Evolutionary conservation across 2,888 invertebrate species (phyloP), one percentile per base, ranked within the genome.

Genomic region (Sarcophaga subvicina): DNA sequence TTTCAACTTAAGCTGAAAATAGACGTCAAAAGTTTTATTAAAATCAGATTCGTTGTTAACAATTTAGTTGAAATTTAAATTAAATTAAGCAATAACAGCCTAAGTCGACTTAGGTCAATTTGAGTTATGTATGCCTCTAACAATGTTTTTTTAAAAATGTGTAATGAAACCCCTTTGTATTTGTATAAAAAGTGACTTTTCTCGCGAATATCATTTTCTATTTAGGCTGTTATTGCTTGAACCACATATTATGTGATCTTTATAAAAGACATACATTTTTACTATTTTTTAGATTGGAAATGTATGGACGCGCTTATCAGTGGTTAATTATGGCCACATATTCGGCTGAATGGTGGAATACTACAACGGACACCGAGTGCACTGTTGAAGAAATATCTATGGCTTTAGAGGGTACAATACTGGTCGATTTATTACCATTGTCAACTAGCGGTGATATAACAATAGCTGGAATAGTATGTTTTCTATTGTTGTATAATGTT

Each of bases 311-410:
- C 8, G 97, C 98, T 84, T 98, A 98, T 94, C 98, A 99, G 89
- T 99, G 99, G 99, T 95, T 99, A 1, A 96, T 99, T 45, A 97
- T 98, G 94, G 98, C 98, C 4, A 97, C 97, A 14, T 98, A 97
- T 93, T 95, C 96, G 73, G 95, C 95, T 82, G 94, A 95, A 77
- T 96, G 96, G 95, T 98, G 97, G 97, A 95, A 95, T 85, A 89
- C 91, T 4, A 93, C 93, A 0, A 88, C 92, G 91, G 94, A 95
- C 88, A 94, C 95, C 0, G 96, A 96, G 11, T 98, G 98, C 92
- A 95, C 96, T 0, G 94, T 95, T 25, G 95, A 95, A 11, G 96
- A 98, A 91, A 94, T 99, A 20, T 95, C 96, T 75, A 94, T 95
- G 0, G 98, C 98, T 0, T 94, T 99, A 83, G 97, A 98, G 90